Evolutionary conservation across 2,797 vertebrate genomes (phyloP).

Genomic region (Neopelma chrysocephalum): DNA sequence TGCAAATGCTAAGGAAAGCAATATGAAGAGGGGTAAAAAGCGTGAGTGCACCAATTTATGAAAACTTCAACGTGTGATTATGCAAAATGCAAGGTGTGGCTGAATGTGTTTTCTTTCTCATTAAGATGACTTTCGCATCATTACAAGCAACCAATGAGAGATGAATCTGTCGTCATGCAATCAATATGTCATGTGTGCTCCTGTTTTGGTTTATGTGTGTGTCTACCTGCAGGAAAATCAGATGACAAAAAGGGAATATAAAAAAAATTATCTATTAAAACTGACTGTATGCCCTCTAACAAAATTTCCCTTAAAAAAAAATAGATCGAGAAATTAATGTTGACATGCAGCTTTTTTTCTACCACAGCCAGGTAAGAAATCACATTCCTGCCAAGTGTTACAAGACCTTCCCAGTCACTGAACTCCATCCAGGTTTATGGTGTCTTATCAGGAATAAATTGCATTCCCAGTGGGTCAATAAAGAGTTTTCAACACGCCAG

Average conservation of each 20-base stretch:
- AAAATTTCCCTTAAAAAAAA: neutral
- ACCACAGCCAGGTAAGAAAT: neutral
- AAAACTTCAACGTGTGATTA: neutral
- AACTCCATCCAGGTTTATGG: neutral
- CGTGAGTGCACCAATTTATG: neutral
- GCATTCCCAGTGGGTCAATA: neutral
- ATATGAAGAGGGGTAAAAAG: neutral
- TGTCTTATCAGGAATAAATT: neutral
- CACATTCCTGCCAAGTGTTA: neutral
- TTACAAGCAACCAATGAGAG: neutral
- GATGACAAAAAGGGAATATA: neutral
- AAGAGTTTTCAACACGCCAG: neutral
- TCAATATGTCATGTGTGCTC: neutral
- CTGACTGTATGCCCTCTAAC: neutral
- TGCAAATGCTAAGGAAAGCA: neutral
- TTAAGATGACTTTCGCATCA: neutral
- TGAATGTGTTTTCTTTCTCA: neutral
- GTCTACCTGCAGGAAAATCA: neutral
- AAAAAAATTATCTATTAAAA: neutral
- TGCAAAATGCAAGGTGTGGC: neutral
- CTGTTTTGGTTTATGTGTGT: neutral
- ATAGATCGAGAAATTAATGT: neutral
- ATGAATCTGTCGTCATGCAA: neutral
- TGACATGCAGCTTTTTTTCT: neutral
- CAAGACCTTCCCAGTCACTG: neutral